Evolutionary conservation across 2,113 vertebrate species (phyloP), one percentile per base, ranked within the genome.

Genomic region (Tylochromis polylepis): DNA sequence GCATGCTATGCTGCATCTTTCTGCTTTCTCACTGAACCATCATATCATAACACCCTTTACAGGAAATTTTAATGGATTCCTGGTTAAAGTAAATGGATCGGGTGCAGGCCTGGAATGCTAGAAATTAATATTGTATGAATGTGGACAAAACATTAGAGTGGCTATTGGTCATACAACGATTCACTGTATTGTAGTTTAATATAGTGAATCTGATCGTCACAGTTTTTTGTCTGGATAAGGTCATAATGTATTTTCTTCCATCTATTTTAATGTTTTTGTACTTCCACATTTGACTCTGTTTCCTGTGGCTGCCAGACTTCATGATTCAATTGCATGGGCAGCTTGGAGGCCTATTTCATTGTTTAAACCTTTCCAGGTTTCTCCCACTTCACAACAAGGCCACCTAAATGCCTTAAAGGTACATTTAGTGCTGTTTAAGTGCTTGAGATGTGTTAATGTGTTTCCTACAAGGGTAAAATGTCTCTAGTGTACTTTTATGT

Each of bases 401-500:
- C 91, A 90, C 60, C 85, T 86, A 85, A 93, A 92, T 92, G 59
- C 67, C 81, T 88, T 80, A 59, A 87, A 85, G 79, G 72, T 87
- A 86, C 65, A 84, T 85, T 87, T 82, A 83, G 57, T 67, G 31
- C 78, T 82, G 36, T 81, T 81, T 60, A 85, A 83, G 84, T 86
- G 84, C 81, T 77, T 59, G 72, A 59, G 65, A 86, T 83, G 75
- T 81, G 80, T 65, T 89, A 83, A 89, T 90, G 80, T 62, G 41
- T 9, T 87, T 87, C 79, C 79, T 85, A 72, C 91, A 78, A 90
- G 87, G 55, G 55, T 86, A 88, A 89, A 88, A 85, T 62, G 91
- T 90, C 91, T 92, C 92, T 57, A 6, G 86, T 86, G 87, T 60
- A 83, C 86, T 85, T 92, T 94, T 90, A 87, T 87, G 67, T 57